Conservation (phyloP, 2,888 invertebrate species). For the Lepetodrilus schrolli region DNA sequence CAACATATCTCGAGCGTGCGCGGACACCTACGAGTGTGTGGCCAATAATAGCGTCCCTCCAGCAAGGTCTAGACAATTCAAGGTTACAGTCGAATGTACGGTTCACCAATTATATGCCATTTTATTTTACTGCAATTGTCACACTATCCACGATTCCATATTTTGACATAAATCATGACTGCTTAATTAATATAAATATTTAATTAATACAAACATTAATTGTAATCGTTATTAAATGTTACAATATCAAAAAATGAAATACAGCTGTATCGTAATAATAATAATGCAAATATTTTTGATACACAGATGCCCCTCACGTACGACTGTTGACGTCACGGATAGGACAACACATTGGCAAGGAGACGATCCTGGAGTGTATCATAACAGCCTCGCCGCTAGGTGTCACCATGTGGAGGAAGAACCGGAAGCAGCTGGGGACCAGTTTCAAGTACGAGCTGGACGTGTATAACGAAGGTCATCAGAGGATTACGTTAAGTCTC, state of each 20-base stretch:
- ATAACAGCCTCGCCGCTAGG: conserved; percentile 63
- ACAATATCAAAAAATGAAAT: too few species aligned
- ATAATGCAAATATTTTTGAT: not conserved
- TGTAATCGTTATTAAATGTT: too few species aligned
- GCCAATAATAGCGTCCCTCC: conserved; percentile 94
- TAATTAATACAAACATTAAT: too few species aligned
- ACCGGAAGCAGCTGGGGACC: conserved; percentile 50
- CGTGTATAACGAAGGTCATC: conserved; percentile 50
- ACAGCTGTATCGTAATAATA: not conserved
- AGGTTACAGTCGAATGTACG: conserved; percentile 25
- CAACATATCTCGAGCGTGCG: conserved; percentile 88
- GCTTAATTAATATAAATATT: too few species aligned
- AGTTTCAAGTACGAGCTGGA: conserved; percentile 51
- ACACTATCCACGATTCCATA: too few species aligned
- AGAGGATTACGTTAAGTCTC: conserved; percentile 51
- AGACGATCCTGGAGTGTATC: conserved; percentile 68
- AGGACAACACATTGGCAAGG: conserved; percentile 64
- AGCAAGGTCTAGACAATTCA: conserved; percentile 78
- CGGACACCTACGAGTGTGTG: conserved; percentile 84
- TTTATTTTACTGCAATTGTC: too few species aligned
- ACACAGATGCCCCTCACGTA: conserved; percentile 63
- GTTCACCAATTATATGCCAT: too few species aligned
- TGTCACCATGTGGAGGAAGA: conserved; percentile 62
- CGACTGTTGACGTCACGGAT: conserved; percentile 61
- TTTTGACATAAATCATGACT: too few species aligned